Evolutionary conservation across 2,113 vertebrate genomes (phyloP).

Genomic region (Catharus bicknelli): DNA sequence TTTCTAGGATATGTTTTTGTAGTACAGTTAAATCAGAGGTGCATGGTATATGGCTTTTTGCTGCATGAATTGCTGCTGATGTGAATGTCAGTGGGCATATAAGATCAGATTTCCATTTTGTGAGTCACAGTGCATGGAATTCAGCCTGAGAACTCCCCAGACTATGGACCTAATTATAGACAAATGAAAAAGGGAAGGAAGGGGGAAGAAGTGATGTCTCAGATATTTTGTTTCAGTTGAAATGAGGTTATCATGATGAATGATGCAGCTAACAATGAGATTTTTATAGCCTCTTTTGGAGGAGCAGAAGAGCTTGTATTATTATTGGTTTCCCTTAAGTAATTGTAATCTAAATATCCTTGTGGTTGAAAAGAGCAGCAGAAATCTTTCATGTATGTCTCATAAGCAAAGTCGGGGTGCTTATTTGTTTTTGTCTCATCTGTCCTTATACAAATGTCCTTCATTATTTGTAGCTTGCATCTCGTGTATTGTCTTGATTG

Average conservation of each 20-base stretch:
- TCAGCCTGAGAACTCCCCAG: constrained; percentile 58
- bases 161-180: constrained; percentile 42
- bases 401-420: not conserved
- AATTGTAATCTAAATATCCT: not conserved
- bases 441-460: not conserved
- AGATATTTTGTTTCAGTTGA: constrained; percentile 14
- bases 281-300: constrained; percentile 44
- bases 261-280: constrained; percentile 48
- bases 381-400: not conserved
- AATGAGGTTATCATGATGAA: constrained; percentile 38
- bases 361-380: constrained; percentile 1
- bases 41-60: constrained; percentile 74
- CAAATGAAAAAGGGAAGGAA: constrained; percentile 34
- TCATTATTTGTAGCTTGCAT: not conserved
- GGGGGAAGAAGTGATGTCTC: not conserved
- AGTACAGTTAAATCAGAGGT: constrained; percentile 58
- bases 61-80: constrained; percentile 73
- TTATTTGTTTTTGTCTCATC: not conserved
- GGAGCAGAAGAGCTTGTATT: constrained; percentile 18
- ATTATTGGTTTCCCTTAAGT: constrained; percentile 23
- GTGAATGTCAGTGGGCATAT: constrained; percentile 74
- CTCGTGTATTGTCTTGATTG: not conserved
- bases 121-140: constrained; percentile 66
- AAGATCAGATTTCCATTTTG: constrained; percentile 72
- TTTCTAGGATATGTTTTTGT: constrained; percentile 30